Percentiles rank a stretch among this genome's conserved stretches.
Conservation (phyloP, 2,797 vertebrate species). For the Gallinago stenura region DNA sequence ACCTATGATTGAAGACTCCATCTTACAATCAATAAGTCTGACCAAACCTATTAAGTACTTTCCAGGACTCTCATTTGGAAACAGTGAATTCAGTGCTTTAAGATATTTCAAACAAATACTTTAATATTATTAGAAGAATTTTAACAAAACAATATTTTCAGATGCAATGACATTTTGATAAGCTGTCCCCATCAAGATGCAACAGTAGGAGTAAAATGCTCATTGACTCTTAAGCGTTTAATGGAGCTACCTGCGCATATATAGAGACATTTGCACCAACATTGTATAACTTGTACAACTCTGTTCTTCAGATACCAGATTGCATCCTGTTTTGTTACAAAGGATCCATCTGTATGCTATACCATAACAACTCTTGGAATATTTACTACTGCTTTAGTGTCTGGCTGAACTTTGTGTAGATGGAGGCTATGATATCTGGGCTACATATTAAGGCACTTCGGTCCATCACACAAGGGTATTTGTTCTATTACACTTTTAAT, state of each 20-base stretch:
- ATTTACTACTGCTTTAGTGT: neutral
- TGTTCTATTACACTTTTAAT: neutral
- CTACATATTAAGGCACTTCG: neutral
- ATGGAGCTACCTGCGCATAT: neutral
- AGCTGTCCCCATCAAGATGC: neutral
- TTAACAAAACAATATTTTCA: neutral
- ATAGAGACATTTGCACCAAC: neutral
- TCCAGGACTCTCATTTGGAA: neutral
- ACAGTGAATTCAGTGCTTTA: neutral
- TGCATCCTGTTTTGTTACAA: neutral
- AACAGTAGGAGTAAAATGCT: neutral
- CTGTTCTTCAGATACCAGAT: neutral
- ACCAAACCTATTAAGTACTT: neutral
- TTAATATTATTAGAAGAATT: neutral
- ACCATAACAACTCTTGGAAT: neutral
- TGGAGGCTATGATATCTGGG: neutral
- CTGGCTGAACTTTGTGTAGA: neutral
- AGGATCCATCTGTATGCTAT: neutral
- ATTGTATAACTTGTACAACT: neutral
- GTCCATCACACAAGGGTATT: neutral
- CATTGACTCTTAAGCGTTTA: neutral
- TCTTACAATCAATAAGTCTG: neutral
- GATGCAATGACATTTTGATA: neutral
- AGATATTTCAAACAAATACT: neutral
- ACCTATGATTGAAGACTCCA: neutral